Conservation (phyloP, 2,888 invertebrate species). For the Allacma fusca region DNA sequence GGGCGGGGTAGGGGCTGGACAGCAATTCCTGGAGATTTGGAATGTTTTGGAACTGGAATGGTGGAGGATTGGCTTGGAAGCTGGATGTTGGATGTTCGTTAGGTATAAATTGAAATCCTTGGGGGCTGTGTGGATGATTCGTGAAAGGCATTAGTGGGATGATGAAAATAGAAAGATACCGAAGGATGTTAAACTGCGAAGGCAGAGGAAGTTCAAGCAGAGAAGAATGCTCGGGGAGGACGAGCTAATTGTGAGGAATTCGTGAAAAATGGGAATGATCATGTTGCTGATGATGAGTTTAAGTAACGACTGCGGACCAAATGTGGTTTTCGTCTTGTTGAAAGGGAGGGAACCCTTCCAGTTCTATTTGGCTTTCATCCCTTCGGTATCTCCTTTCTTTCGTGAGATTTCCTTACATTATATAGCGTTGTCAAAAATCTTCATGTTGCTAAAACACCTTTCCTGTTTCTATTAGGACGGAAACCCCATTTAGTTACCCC, state of each 20-base stretch:
- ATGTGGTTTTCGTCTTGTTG: constrained; percentile 22
- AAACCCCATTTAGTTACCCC: neutral
- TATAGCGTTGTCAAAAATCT: neutral
- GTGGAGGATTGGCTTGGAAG: too few species aligned
- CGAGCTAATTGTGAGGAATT: constrained; percentile 23
- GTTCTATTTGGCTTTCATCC: constrained; percentile 2
- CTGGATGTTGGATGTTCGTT: too few species aligned
- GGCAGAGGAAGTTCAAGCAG: constrained; percentile 10
- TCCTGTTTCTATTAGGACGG: neutral
- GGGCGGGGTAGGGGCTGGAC: too few species aligned
- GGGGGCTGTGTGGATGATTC: too few species aligned
- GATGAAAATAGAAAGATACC: constrained; percentile 12
- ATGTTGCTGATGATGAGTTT: constrained; percentile 18
- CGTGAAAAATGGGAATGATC: constrained; percentile 26
- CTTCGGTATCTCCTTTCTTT: constrained; percentile 13
- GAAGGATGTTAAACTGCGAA: neutral
- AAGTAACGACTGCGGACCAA: constrained; percentile 11
- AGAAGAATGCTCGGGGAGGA: constrained; percentile 22
- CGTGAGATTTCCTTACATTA: neutral
- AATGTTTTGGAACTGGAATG: too few species aligned
- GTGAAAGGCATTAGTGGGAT: neutral
- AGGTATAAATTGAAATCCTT: too few species aligned
- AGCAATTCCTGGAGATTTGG: too few species aligned
- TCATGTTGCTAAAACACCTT: constrained; percentile 16
- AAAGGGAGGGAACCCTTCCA: constrained; percentile 24